phyloP scores from a whole-genome alignment of 2,797 vertebrate species.

The Paratrypauchen microcephalus region DNA sequence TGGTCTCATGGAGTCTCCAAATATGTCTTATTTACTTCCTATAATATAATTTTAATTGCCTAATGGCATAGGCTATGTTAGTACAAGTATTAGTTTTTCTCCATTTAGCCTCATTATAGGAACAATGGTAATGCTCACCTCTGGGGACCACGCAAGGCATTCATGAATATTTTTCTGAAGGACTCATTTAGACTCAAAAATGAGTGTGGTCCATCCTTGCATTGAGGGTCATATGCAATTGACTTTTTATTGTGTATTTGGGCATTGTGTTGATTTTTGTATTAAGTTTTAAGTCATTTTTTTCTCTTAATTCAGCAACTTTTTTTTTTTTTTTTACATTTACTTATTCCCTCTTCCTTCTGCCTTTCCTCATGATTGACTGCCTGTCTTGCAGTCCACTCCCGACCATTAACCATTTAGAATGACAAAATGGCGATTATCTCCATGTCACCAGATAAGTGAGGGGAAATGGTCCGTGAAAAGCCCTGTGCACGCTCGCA shows the following conservation, averaged over 20 bases:
- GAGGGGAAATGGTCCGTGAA: conserved; percentile 70
- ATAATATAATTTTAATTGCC: too few relatives aligned
- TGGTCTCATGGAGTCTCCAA: too few relatives aligned
- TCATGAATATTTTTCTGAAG: background rate
- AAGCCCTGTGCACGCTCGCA: conserved; percentile 46
- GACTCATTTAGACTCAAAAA: too few relatives aligned
- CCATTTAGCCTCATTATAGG: background rate
- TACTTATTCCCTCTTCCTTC: background rate
- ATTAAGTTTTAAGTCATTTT: too few relatives aligned
- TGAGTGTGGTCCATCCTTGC: too few relatives aligned
- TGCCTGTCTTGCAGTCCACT: conserved; percentile 27
- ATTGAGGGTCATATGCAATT: too few relatives aligned
- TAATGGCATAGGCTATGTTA: too few relatives aligned
- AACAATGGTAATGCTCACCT: background rate
- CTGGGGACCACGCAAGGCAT: background rate
- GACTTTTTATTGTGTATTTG: too few relatives aligned
- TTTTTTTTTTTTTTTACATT: background rate
- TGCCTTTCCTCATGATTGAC: background rate
- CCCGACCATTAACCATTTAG: conserved; percentile 67
- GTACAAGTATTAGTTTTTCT: too few relatives aligned
- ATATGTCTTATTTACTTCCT: too few relatives aligned
- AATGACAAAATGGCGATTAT: conserved; percentile 73
- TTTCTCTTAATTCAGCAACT: background rate
- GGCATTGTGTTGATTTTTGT: too few relatives aligned
- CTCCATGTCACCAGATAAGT: conserved; percentile 61